Base-by-base conservation (phyloP, 2,113 vertebrate genomes). In the Haliaeetus leucogaster region DNA sequence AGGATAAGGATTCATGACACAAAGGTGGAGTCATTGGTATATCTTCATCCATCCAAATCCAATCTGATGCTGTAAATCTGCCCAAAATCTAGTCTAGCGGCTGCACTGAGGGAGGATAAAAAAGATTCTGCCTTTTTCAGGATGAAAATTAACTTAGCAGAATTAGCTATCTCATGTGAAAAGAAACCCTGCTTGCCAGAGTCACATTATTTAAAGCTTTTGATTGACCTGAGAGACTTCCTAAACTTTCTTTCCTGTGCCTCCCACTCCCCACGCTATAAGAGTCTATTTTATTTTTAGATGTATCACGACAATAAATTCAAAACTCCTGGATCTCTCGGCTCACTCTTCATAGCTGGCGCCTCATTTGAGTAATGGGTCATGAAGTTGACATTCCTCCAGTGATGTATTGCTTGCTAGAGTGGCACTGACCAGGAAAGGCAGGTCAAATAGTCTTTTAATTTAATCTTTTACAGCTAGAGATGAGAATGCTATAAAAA, bases 381-480 rank as follows among this genome's bases (percentile, higher is more conserved):
- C 96, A 93, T 58, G 86, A 91, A 92, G 95, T 4, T 97, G 95
- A 96, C 90, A 94, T 96, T 92, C 62, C 59, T 90, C 43, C 47
- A 73, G 65, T 95, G 94, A 97, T 93, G 27, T 73, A 97, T 80
- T 81, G 74, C 91, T 94, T 96, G 66, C 52, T 92, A 80, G 68
- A 83, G 89, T 92, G 93, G 87, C 95, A 95, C 58, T 85, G 83
- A 85, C 91, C 96, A 96, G 66, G 79, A 90, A 95, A 94, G 52
- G 42, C 61, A 77, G 92, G 92, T 94, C 89, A 97, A 95, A 94
- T 63, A 53, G 56, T 82, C 34, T 84, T 93, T 97, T 95, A 91
- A 97, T 97, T 94, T 84, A 90, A 89, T 95, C 89, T 93, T 95
- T 88, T 95, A 92, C 86, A 94, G 92, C 76, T 87, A 96, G 63